A percentile compares a stretch with the other conserved stretches of the same genome.
Evolutionary conservation across 1,140 invertebrate genomes (phyloP).

Genomic region (Anoplolepis gracilipes): DNA sequence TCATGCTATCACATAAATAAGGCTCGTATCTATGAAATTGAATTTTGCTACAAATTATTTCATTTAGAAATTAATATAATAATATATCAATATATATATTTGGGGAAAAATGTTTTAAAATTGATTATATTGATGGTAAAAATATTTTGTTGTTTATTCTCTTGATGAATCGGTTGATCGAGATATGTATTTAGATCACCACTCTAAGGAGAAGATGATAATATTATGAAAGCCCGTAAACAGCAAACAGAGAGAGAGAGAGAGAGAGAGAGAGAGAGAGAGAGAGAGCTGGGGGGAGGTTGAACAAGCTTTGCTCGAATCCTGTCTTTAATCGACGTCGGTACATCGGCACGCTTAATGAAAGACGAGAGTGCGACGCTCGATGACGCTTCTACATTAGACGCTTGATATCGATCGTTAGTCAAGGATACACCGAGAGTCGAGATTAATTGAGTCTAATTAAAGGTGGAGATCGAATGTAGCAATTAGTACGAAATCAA

Average conservation of each 20-base stretch:
- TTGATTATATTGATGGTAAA: too few relatives aligned
- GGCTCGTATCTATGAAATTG: too few relatives aligned
- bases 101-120: background rate
- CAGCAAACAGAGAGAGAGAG: background rate
- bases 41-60: background rate
- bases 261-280: background rate
- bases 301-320: slow-evolving; percentile 40
- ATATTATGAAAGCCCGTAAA: slow-evolving; percentile 15
- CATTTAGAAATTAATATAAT: background rate
- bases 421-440: slow-evolving; percentile 53
- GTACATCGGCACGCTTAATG: slow-evolving; percentile 42
- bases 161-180: background rate
- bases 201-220: background rate
- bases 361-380: slow-evolving; percentile 43
- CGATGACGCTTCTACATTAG: slow-evolving; percentile 40
- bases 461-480: slow-evolving; percentile 74
- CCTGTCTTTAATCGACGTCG: slow-evolving; percentile 62
- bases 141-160: background rate
- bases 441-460: slow-evolving; percentile 82
- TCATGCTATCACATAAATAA: too few relatives aligned
- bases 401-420: slow-evolving; percentile 68
- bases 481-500: slow-evolving; percentile 82
- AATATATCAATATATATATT: background rate
- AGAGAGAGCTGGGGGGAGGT: too few relatives aligned
- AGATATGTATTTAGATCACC: background rate